Percentiles rank a stretch among this genome's conserved stretches.
Conservation (phyloP, 2,888 invertebrate genomes). For the Plagiodera versicolora region DNA sequence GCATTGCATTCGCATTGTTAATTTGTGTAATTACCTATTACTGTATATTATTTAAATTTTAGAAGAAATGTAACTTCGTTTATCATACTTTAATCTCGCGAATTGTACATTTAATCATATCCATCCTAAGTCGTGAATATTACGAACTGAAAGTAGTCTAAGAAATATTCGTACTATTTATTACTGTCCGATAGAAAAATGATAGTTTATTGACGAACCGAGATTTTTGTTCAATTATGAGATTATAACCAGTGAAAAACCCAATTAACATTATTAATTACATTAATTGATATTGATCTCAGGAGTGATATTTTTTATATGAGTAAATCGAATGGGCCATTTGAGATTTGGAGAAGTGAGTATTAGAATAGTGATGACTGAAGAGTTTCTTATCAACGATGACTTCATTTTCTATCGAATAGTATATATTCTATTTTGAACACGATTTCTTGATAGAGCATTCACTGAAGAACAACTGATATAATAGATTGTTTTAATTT, state of each 20-base stretch:
- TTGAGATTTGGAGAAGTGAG: not conserved
- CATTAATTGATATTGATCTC: slow-evolving; percentile 8
- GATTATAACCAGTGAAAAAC: not conserved
- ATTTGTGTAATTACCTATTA: slow-evolving; percentile 48
- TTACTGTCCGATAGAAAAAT: slow-evolving; percentile 19
- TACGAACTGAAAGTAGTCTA: slow-evolving; percentile 27
- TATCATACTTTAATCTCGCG: slow-evolving; percentile 23
- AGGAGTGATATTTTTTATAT: slow-evolving; percentile 11
- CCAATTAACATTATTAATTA: not conserved
- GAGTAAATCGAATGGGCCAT: not conserved
- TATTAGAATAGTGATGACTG: not conserved
- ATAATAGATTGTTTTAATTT: too few species aligned
- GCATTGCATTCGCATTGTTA: slow-evolving; percentile 44
- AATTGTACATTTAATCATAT: slow-evolving; percentile 29
- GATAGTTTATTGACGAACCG: slow-evolving; percentile 6
- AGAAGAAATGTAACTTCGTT: slow-evolving; percentile 31
- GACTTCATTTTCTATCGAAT: slow-evolving; percentile 13
- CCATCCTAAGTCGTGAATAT: slow-evolving; percentile 23
- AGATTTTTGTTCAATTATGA: not conserved
- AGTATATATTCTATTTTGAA: slow-evolving; percentile 2
- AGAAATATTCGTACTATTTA: slow-evolving; percentile 21
- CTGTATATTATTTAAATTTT: slow-evolving; percentile 40
- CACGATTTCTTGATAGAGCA: not conserved
- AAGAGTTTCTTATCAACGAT: not conserved
- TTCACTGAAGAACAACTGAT: too few species aligned